Conservation (phyloP, 2,797 vertebrate genomes). For the Falco concolor region DNA sequence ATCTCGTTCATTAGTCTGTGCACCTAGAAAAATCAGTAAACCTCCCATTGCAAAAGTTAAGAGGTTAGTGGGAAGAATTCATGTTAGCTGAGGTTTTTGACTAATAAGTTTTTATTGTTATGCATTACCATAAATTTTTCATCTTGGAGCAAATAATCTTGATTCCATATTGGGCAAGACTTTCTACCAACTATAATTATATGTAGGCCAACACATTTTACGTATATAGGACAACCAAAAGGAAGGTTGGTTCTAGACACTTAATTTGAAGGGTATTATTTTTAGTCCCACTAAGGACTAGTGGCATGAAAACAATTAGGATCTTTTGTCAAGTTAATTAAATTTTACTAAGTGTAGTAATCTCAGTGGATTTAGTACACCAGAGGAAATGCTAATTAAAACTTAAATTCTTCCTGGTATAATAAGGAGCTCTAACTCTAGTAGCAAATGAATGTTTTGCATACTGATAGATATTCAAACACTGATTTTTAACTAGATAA, state of each 20-base stretch:
- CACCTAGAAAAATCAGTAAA: slow-evolving; percentile 37
- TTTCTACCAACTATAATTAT: slow-evolving; percentile 27
- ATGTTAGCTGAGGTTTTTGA: background rate
- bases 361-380: slow-evolving; percentile 81
- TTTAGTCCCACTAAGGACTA: slow-evolving; percentile 78
- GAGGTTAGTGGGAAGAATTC: background rate
- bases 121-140: background rate
- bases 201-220: slow-evolving; percentile 47
- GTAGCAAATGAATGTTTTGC: slow-evolving; percentile 68
- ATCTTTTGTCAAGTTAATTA: slow-evolving; percentile 89
- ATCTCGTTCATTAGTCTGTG: slow-evolving; percentile 14
- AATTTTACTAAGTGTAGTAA: slow-evolving; percentile 87
- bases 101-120: background rate
- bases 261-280: slow-evolving; percentile 78
- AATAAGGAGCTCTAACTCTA: slow-evolving; percentile 77
- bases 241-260: slow-evolving; percentile 48
- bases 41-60: background rate
- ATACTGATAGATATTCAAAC: slow-evolving; percentile 76
- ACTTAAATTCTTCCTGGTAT: slow-evolving; percentile 83
- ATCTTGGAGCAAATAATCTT: background rate
- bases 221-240: slow-evolving; percentile 62
- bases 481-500: slow-evolving; percentile 71
- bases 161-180: background rate
- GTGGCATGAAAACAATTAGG: slow-evolving; percentile 86
- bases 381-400: slow-evolving; percentile 89